These are phyloP conservation scores for Zaprionus capensis DNA, from an alignment of 1,140 invertebrate species.

Conservation along the genomic window DNA sequence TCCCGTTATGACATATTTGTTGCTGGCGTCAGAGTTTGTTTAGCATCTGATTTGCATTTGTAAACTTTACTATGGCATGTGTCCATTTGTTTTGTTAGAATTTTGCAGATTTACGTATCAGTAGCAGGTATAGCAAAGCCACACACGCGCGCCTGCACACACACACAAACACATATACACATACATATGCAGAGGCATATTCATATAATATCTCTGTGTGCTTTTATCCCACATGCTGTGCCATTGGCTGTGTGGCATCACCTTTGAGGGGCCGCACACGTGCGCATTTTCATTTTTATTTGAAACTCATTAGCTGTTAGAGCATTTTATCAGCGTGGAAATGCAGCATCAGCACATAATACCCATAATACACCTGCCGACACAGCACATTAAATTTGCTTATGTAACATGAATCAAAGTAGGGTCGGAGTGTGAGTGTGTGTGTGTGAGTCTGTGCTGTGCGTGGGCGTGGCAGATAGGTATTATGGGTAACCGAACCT, in stretches of 20 bases:
- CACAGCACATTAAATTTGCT: slow-evolving; percentile 25
- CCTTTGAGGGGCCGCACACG: slow-evolving; percentile 37
- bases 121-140: slow-evolving; percentile 32
- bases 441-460: background rate
- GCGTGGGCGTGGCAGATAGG: background rate
- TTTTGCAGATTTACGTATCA: slow-evolving; percentile 59
- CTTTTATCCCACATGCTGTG: slow-evolving; percentile 11
- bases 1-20: slow-evolving; percentile 76
- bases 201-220: background rate
- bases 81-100: slow-evolving; percentile 51
- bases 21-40: slow-evolving; percentile 74
- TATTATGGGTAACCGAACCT: background rate
- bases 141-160: slow-evolving; percentile 7
- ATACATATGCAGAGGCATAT: background rate
- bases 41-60: slow-evolving; percentile 81
- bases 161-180: slow-evolving; percentile 10
- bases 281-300: slow-evolving; percentile 64
- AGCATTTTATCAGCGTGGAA: slow-evolving; percentile 52
- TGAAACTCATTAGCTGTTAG: slow-evolving; percentile 73
- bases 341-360: slow-evolving; percentile 66
- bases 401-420: slow-evolving; percentile 13
- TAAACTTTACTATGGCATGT: slow-evolving; percentile 77
- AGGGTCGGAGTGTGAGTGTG: background rate
- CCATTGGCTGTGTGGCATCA: slow-evolving; percentile 5
- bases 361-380: slow-evolving; percentile 34